These are phyloP conservation scores for Magallana gigas DNA, from an alignment of 1,140 invertebrate genomes.

Conservation along the genomic window DNA sequence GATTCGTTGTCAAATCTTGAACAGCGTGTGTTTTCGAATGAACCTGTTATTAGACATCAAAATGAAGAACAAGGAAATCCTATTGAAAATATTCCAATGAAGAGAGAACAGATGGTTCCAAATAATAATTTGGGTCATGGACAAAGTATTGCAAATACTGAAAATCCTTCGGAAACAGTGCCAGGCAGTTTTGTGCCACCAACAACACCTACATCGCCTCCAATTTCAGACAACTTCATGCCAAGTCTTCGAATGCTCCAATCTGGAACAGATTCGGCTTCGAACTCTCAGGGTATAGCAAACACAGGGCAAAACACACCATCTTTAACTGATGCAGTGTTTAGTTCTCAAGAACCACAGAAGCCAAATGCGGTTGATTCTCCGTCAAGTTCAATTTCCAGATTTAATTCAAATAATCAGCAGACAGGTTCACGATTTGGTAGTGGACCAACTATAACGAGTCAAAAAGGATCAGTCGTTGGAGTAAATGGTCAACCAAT, in stretches of 20 bases:
- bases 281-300: too few species aligned
- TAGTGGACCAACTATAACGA: background rate
- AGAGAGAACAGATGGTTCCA: too few species aligned
- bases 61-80: background rate
- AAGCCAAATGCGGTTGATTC: background rate
- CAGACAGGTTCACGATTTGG: background rate
- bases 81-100: background rate
- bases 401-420: background rate
- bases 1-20: background rate
- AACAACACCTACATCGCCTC: too few species aligned
- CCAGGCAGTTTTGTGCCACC: too few species aligned
- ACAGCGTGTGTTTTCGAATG: background rate
- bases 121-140: too few species aligned
- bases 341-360: background rate
- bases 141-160: too few species aligned
- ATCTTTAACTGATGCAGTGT: background rate
- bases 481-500: background rate
- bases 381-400: background rate
- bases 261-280: too few species aligned
- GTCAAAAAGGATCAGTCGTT: background rate
- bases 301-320: too few species aligned
- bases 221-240: too few species aligned
- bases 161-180: too few species aligned
- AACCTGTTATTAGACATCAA: background rate
- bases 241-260: too few species aligned